These are phyloP conservation scores for Aphodius sticticus DNA, from an alignment of 2,888 invertebrate genomes.

Conservation along the genomic window DNA sequence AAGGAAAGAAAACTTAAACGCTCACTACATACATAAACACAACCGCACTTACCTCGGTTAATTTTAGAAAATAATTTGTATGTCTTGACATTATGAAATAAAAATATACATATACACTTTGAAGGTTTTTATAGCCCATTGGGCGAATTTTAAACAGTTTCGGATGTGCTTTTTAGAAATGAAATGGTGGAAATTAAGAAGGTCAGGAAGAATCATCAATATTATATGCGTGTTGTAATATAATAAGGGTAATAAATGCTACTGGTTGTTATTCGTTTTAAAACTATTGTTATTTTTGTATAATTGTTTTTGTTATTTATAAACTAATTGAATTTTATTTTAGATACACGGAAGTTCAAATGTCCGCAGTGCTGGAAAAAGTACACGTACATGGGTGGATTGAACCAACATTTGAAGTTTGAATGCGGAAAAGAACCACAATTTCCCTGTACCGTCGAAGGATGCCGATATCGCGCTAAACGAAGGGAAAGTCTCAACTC, in stretches of 20 bases:
- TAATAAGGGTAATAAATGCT: too few relatives aligned
- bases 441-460: slow-evolving; percentile 19
- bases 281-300: too few relatives aligned
- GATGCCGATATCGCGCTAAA: slow-evolving; percentile 29
- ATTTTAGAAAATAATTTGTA: background rate
- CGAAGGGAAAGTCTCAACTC: slow-evolving; percentile 30
- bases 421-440: slow-evolving; percentile 35
- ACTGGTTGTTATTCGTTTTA: too few relatives aligned
- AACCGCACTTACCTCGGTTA: background rate
- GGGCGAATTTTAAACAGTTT: too few relatives aligned
- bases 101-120: background rate
- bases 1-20: slow-evolving; percentile 30
- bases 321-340: slow-evolving; percentile 6
- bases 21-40: slow-evolving; percentile 17
- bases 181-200: too few relatives aligned
- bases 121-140: too few relatives aligned
- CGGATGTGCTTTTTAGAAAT: too few relatives aligned
- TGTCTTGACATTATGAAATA: background rate
- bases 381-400: slow-evolving; percentile 36
- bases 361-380: slow-evolving; percentile 33
- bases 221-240: too few relatives aligned
- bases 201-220: too few relatives aligned
- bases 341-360: slow-evolving; percentile 13
- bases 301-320: background rate
- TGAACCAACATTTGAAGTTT: slow-evolving; percentile 33